Evolutionary conservation across 2,888 invertebrate species (phyloP), one percentile per base, ranked within the genome.

Genomic region (Sesia bembeciformis): DNA sequence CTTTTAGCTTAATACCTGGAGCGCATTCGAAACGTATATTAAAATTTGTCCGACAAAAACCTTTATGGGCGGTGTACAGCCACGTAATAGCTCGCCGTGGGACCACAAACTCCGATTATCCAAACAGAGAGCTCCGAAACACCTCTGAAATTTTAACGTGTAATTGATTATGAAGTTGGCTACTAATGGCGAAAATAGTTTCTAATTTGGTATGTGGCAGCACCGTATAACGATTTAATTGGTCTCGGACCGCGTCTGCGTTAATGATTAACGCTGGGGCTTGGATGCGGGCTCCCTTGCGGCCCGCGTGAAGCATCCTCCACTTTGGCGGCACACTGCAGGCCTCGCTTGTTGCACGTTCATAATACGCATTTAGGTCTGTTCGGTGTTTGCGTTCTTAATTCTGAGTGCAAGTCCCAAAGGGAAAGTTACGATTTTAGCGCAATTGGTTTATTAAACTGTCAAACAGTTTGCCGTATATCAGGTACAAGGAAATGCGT

Each of bases 141-240:
- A 75, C 81, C 76, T 72, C 75, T 77, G 84, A 84, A 86, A 87
- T 79, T 87, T 84, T 82, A 86, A 81, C 84, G 84, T 82, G 76
- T 85, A 89, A 86, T 88, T 88, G 88, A 88, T 87, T 86, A 88
- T 86, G 87, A 88, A 87, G 87, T 87, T 86, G 84, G 83, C 77
- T 78, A 75, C 81, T 85, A 87, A 87, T 87, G 87, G 76, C 74
- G 84, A 84, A 85, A 84, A 89, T 88, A 88, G 89, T 87, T 86
- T 86, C 88, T 87, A 89, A 87, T 89, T 87, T 85, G 80, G 83
- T 77, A 74, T 81, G 80, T 74, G 78, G 82, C 74, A 72, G 75
- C 71, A 65, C 74, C 68, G 73, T 68, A 77, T 87, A 23, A 23
- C 23, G 23, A 23, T 23, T 1, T 23, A 86, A 87, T 86, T 86